These are phyloP conservation scores for Aphodius granarius DNA, from an alignment of 2,888 invertebrate species.

Conservation along the genomic window DNA sequence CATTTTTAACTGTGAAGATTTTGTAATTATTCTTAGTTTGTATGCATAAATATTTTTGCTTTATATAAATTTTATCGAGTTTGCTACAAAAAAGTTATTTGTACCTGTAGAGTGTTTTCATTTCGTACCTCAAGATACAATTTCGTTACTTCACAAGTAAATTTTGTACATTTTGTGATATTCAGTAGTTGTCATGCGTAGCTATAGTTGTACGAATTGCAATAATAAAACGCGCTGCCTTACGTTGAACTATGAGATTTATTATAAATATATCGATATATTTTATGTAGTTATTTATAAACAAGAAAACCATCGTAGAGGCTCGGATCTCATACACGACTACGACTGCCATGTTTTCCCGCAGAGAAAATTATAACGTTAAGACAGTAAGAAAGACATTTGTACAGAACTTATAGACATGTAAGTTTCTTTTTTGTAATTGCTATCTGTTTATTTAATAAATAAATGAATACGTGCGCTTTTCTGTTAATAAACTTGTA, in stretches of 20 bases:
- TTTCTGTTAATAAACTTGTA: neutral
- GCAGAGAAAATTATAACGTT: slow-evolving; percentile 17
- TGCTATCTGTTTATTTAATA: slow-evolving; percentile 48
- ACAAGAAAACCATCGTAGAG: slow-evolving; percentile 26
- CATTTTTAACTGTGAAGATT: neutral
- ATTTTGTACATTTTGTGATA: slow-evolving; percentile 29
- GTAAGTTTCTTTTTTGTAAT: slow-evolving; percentile 46
- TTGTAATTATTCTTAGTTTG: neutral
- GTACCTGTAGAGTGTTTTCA: neutral
- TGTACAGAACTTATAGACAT: slow-evolving; percentile 35
- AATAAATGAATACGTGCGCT: slow-evolving; percentile 31
- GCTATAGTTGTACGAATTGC: slow-evolving; percentile 33
- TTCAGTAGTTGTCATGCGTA: slow-evolving; percentile 2
- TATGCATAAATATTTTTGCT: neutral
- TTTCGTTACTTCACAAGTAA: neutral
- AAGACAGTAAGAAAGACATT: slow-evolving; percentile 18
- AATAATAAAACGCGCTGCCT: slow-evolving; percentile 44
- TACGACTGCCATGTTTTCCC: slow-evolving; percentile 34
- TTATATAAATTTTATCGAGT: neutral
- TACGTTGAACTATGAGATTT: slow-evolving; percentile 34
- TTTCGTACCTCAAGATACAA: neutral
- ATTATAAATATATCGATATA: slow-evolving; percentile 34
- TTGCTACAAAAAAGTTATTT: neutral
- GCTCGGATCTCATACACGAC: slow-evolving; percentile 32
- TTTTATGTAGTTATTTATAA: slow-evolving; percentile 30